Evolutionary conservation across 2,888 invertebrate species (phyloP), one percentile per base, ranked within the genome.

Genomic region (Athalia circularis): DNA sequence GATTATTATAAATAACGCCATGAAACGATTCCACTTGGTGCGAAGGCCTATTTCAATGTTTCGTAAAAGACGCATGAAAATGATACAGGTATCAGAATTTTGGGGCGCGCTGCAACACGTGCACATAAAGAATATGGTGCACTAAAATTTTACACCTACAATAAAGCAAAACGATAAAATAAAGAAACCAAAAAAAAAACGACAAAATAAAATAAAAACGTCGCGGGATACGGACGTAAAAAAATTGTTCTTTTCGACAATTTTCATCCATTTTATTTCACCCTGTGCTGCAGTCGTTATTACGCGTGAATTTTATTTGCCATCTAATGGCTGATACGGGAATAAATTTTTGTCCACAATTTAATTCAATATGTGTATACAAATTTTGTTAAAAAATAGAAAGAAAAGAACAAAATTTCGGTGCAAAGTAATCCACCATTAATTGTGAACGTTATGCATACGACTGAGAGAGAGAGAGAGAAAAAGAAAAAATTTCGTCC

Each of bases 231-330:
- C 29, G 2, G 13, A 65, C 15, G 48, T 65, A 65, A 65, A 48
- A 7, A 48, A 65, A 65, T 65, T 48, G 48, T 48, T 48, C 47
- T 65, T 9, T 65, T 65, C 47, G 65, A 65, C 15, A 48, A 65
- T 65, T 48, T n/a, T 6, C 15, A 47, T 65, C 13, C 48, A 48
- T 65, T 4, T 48, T 65, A 65, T 52, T 11, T 9, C 47, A 65
- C 65, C 48, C 29, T 2, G 29, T 29, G 45, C 0, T 11, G 65
- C 6, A 13, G 48, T 47, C 48, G 29, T 45, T 65, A 65, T 65
- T 47, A 65, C 11, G n/a, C 47, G 65, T 48, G 29, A 29, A 29
- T 29, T 29, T 29, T 29, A 29, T 29, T 29, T 29, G 29, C 29
- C 29, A 29, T 29, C 29, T 29, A 29, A 29, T 29, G 29, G 29